Evolutionary conservation across 2,797 vertebrate genomes (phyloP).

Genomic region (Leptodactylus fallax): DNA sequence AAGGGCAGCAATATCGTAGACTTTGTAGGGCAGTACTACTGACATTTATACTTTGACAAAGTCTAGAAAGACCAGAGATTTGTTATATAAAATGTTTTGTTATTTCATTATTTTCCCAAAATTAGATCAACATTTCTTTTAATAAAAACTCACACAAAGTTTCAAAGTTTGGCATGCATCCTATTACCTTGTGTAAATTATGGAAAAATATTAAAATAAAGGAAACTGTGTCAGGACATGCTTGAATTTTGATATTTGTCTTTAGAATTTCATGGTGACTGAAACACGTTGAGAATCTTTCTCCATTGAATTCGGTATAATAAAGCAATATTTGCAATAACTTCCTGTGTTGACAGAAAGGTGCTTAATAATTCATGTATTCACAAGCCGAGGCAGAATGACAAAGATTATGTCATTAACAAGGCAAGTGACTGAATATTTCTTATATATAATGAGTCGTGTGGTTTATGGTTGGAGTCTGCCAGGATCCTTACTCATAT

Average conservation of each 20-base stretch:
- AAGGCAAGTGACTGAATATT: neutral
- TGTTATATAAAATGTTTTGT: neutral
- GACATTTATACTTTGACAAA: neutral
- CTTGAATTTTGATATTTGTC: neutral
- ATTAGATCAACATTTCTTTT: neutral
- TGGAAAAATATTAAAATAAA: neutral
- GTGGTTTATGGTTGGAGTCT: conserved; percentile 16
- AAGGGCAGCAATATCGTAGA: neutral
- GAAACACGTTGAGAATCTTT: neutral
- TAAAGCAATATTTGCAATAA: conserved; percentile 19
- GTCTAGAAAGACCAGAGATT: neutral
- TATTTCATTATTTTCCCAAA: neutral
- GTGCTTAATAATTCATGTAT: conserved; percentile 29
- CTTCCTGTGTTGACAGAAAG: conserved; percentile 7
- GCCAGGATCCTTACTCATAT: conserved; percentile 8
- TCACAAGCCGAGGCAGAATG: conserved; percentile 9
- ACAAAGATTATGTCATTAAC: conserved; percentile 30
- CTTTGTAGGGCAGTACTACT: neutral
- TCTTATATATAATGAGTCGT: neutral
- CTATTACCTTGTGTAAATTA: neutral
- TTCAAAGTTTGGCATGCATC: neutral
- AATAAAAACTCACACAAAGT: neutral
- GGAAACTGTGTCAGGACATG: neutral
- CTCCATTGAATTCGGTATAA: neutral
- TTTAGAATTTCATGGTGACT: neutral